phyloP scores from a whole-genome alignment of 2,113 vertebrate genomes.

The Sciurus niger region DNA sequence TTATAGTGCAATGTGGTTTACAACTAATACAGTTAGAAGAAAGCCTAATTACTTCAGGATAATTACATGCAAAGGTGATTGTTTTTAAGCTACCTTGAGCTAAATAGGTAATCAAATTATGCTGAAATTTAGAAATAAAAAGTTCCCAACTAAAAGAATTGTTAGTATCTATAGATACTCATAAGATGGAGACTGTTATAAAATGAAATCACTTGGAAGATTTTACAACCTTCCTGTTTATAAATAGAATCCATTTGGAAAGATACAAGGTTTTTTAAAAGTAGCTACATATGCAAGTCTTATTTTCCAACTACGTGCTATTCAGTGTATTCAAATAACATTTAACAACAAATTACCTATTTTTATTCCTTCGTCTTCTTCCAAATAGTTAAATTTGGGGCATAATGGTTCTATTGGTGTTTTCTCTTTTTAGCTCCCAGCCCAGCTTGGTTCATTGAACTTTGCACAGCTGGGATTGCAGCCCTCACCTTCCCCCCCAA shows the following conservation, averaged over 20 bases:
- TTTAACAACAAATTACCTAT: slow-evolving; percentile 83
- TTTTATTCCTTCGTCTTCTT: slow-evolving; percentile 70
- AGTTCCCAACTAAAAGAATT: slow-evolving; percentile 37
- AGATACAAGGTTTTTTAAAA: slow-evolving; percentile 39
- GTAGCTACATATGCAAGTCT: slow-evolving; percentile 1
- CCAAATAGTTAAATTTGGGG: slow-evolving; percentile 70
- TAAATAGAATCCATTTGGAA: slow-evolving; percentile 1
- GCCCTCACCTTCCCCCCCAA: slow-evolving; percentile 64
- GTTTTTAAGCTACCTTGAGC: background rate
- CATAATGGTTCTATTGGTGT: slow-evolving; percentile 68
- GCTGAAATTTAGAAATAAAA: slow-evolving; percentile 61
- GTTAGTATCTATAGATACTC: slow-evolving; percentile 30
- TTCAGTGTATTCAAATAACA: slow-evolving; percentile 65
- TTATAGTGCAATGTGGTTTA: slow-evolving; percentile 64
- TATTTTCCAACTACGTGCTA: slow-evolving; percentile 77
- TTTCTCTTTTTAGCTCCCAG: slow-evolving; percentile 82
- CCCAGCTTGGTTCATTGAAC: slow-evolving; percentile 87
- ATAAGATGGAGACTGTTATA: slow-evolving; percentile 8
- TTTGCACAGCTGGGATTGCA: slow-evolving; percentile 86
- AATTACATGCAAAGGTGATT: slow-evolving; percentile 47
- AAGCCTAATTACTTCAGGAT: background rate
- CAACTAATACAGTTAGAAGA: slow-evolving; percentile 56
- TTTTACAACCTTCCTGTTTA: slow-evolving; percentile 55
- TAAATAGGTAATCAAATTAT: slow-evolving; percentile 52
- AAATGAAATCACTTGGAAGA: slow-evolving; percentile 51